Base-by-base conservation (phyloP, 2,797 vertebrate genomes). In the Tokudaia tokunoshimensis region DNA sequence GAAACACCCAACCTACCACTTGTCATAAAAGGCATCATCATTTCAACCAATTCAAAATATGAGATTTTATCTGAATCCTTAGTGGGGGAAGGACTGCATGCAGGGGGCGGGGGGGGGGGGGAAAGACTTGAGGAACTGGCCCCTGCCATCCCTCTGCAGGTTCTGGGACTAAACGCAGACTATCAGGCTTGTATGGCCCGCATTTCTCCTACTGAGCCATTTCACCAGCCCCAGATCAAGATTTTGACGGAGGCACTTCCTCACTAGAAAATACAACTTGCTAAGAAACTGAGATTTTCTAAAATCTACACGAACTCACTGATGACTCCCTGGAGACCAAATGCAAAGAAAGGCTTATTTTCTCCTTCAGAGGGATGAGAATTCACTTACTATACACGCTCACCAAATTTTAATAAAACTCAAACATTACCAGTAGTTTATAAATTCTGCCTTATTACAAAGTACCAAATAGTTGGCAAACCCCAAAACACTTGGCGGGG, bases 351-450 rank as follows among this genome's bases (percentile, higher is more conserved):
- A 94, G 41, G 61, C 15, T 24, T 96, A 41, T 7, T 65, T 63
- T 92, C 65, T 70, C 50, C 52, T 57, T 67, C 14, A 9, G 24
- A 52, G 19, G 76, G 7, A 91, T 52, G 44, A 88, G 3, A 95
- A 92, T 41, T 93, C 44, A 89, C 34, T 82, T 81, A 52, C 52
- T 72, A 76, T 93, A 95, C 29, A 90, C 8, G 55, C 78, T 94
- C 79, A 81, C 12, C 85, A 41, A 94, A 81, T 44, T 91, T 94
- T 72, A 65, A 72, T 11, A 85, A 95, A 84, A 76, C 41, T 20
- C 93, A 17, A 90, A 92, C 55, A 94, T 88, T 59, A 74, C 34
- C 78, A 91, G 15, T 81, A 52, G 82, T 50, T 72, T 20, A 81
- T 55, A 74, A 91, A 87, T 78, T 17, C 37, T 92, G 41, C 2